These are phyloP conservation scores for Argentina silus DNA, from an alignment of 2,797 vertebrate species.

Conservation along the genomic window DNA sequence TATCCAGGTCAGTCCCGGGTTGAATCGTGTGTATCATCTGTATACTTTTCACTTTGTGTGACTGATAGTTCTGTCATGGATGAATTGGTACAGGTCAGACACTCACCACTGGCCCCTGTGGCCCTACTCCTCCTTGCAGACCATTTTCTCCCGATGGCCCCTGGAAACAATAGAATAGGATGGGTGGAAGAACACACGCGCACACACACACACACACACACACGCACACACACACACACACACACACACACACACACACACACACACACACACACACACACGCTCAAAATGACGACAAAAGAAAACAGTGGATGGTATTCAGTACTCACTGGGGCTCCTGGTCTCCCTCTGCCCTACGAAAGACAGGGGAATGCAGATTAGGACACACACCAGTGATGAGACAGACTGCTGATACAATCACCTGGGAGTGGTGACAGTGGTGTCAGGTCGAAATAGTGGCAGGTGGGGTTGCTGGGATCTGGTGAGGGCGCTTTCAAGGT, in stretches of 20 bases:
- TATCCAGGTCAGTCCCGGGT: not conserved
- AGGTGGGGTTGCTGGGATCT: too few species aligned
- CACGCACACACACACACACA: not conserved
- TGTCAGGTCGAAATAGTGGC: too few species aligned
- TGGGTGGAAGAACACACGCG: slow-evolving; percentile 13
- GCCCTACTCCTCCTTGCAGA: slow-evolving; percentile 86
- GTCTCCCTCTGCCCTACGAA: slow-evolving; percentile 92
- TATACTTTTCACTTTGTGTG: too few species aligned
- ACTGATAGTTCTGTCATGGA: not conserved
- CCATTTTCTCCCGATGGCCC: slow-evolving; percentile 92
- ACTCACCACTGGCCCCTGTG: slow-evolving; percentile 89
- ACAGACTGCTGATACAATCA: not conserved
- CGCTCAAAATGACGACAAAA: slow-evolving; percentile 5
- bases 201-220: not conserved
- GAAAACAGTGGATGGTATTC: not conserved
- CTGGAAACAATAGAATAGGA: slow-evolving; percentile 71
- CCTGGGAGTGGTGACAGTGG: not conserved
- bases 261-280: slow-evolving; percentile 1
- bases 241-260: slow-evolving; percentile 12
- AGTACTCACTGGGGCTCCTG: slow-evolving; percentile 92
- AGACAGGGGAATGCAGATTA: slow-evolving; percentile 72
- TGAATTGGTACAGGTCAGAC: slow-evolving; percentile 15
- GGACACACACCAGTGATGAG: slow-evolving; percentile 54
- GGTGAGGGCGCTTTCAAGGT: too few species aligned
- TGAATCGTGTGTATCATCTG: too few species aligned